Conservation (phyloP, 37 sponge, comb jelly and placozoan genomes). For the Theonella swinhoei region DNA sequence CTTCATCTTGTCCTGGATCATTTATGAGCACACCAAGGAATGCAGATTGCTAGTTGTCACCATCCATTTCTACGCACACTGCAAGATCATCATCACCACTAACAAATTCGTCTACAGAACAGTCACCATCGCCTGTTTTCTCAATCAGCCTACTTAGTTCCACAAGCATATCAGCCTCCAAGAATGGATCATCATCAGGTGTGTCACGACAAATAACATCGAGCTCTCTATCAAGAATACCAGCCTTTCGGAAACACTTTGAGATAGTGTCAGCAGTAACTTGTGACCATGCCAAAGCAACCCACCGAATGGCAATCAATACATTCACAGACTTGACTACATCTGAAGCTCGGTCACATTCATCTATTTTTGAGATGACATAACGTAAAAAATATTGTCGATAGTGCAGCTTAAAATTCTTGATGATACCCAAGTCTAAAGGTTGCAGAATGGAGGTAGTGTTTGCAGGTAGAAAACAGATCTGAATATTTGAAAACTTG, state of each 20-base stretch:
- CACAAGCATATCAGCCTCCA: conserved; percentile 31
- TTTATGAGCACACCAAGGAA: conserved; percentile 20
- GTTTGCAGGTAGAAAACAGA: conserved; percentile 64
- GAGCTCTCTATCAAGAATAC: conserved; percentile 40
- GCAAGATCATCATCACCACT: conserved; percentile 33
- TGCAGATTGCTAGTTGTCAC: conserved; percentile 41
- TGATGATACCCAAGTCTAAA: conserved; percentile 60
- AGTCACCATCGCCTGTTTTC: conserved; percentile 5
- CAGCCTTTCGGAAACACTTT: conserved; percentile 75
- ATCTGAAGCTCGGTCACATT: conserved; percentile 47
- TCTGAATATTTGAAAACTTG: conserved; percentile 68
- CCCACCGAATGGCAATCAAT: conserved; percentile 55
- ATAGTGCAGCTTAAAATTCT: conserved; percentile 50
- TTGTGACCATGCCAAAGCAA: conserved; percentile 52
- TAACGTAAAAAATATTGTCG: conserved; percentile 26
- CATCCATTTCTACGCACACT: conserved; percentile 35
- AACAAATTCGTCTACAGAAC: conserved; percentile 43
- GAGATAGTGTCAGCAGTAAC: conserved; percentile 51
- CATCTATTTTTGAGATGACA: conserved; percentile 64
- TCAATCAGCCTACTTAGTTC: conserved; percentile 3
- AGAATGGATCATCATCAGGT: conserved; percentile 37
- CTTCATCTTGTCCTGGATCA: conserved; percentile 15
- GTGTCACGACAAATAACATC: conserved; percentile 1
- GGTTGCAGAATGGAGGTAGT: conserved; percentile 69
- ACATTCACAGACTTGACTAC: conserved; percentile 32